phyloP scores from a whole-genome alignment of 2,113 vertebrate species.

The Ameiurus melas region DNA sequence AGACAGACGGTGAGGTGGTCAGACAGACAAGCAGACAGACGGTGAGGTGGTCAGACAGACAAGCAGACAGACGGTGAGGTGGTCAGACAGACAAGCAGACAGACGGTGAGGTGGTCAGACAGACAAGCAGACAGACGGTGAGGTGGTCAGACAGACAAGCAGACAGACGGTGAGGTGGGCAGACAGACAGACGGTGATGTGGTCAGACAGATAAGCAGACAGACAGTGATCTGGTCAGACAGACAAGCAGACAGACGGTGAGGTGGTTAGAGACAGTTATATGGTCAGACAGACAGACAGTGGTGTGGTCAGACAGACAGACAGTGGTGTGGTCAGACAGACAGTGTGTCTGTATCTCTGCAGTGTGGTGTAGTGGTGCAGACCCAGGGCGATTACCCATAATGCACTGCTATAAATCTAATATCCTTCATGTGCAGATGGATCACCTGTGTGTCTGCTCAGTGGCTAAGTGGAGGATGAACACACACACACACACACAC shows the following conservation, averaged over 20 bases:
- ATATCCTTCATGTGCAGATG: constrained; percentile 48
- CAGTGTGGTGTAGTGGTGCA: constrained; percentile 25
- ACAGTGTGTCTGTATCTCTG: constrained; percentile 5
- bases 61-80: neutral
- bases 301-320: neutral
- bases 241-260: neutral
- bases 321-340: neutral
- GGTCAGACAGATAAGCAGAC: neutral
- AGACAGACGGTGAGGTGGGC: neutral
- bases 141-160: no score
- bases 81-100: neutral
- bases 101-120: neutral
- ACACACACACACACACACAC: constrained; percentile 10
- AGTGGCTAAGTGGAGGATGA: neutral
- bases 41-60: neutral
- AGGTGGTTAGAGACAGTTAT: neutral
- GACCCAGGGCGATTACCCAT: constrained; percentile 46
- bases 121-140: neutral
- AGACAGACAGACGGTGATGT: neutral
- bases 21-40: neutral
- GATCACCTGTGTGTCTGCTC: constrained; percentile 48
- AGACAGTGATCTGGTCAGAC: no score
- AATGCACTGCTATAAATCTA: constrained; percentile 53
- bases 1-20: neutral
- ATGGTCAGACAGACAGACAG: neutral